Conservation (phyloP, 2,113 vertebrate genomes). For the Anhinga rufa region DNA sequence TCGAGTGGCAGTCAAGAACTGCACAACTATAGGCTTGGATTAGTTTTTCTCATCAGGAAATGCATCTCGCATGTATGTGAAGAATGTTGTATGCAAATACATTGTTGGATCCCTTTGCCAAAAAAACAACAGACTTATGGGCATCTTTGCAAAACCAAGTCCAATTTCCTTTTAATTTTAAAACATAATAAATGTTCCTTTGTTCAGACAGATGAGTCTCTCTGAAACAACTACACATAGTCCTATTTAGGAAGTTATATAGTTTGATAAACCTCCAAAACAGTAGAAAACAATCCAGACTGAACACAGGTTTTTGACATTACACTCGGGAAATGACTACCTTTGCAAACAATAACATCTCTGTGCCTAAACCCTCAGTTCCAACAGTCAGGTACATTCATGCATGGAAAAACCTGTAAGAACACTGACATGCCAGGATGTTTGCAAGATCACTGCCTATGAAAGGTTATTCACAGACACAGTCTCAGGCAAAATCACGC, state of each 20-base stretch:
- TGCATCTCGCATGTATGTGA: not conserved
- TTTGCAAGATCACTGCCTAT: slow-evolving; percentile 27
- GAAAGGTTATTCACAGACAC: slow-evolving; percentile 33
- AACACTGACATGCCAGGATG: not conserved
- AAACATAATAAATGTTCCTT: not conserved
- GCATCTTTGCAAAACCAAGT: not conserved
- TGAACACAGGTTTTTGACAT: not conserved
- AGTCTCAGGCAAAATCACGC: not conserved
- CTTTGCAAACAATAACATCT: not conserved
- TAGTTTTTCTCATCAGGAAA: not conserved
- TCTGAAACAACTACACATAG: not conserved
- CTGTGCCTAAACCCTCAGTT: not conserved
- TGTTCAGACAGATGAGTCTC: not conserved
- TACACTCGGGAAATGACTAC: not conserved
- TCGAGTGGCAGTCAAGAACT: not conserved
- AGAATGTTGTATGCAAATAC: not conserved
- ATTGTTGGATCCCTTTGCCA: not conserved
- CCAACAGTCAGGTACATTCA: not conserved
- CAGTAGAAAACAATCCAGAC: not conserved
- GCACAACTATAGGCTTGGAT: not conserved
- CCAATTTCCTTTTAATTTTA: not conserved
- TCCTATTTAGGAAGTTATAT: not conserved
- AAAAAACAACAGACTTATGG: not conserved
- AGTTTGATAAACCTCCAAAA: not conserved
- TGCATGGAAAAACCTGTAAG: not conserved